Conservation (phyloP, 2,888 invertebrate species). For the Caenorhabditis becei region DNA sequence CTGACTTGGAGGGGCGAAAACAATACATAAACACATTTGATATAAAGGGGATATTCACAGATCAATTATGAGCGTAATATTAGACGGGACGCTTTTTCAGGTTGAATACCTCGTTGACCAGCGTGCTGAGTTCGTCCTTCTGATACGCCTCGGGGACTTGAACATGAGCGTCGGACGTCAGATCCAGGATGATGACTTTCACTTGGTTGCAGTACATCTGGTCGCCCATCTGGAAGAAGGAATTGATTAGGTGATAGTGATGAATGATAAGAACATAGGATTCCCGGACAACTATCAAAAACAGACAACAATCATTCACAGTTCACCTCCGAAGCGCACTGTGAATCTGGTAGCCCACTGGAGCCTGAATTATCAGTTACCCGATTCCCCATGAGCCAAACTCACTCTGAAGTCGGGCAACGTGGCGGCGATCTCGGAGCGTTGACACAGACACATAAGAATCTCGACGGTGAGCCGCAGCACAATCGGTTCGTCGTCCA, state of each 20-base stretch:
- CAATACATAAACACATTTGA: no score
- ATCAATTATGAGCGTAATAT: no score
- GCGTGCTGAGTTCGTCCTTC: constrained; percentile 40
- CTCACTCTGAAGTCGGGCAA: constrained; percentile 40
- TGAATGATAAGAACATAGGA: no score
- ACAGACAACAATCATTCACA: no score
- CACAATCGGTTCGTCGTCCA: constrained; percentile 36
- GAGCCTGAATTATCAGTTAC: no score
- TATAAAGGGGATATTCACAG: no score
- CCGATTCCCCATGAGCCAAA: no score
- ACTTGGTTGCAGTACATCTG: constrained; percentile 53
- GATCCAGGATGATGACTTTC: constrained; percentile 48
- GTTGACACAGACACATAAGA: constrained; percentile 44
- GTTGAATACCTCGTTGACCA: constrained; percentile 50
- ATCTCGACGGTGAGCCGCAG: constrained; percentile 48
- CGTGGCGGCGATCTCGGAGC: constrained; percentile 23
- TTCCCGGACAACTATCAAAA: no score
- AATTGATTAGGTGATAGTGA: neutral
- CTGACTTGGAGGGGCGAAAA: no score
- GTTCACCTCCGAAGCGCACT: neutral
- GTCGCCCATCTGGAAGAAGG: constrained; percentile 41
- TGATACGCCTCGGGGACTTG: constrained; percentile 30
- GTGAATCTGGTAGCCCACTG: no score
- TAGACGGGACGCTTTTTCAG: constrained; percentile 2
- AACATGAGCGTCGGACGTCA: constrained; percentile 48